A percentile compares a stretch with the other conserved stretches of the same genome.
phyloP scores from a whole-genome alignment of 2,113 vertebrate genomes.

The Urocynchramus pylzowi region DNA sequence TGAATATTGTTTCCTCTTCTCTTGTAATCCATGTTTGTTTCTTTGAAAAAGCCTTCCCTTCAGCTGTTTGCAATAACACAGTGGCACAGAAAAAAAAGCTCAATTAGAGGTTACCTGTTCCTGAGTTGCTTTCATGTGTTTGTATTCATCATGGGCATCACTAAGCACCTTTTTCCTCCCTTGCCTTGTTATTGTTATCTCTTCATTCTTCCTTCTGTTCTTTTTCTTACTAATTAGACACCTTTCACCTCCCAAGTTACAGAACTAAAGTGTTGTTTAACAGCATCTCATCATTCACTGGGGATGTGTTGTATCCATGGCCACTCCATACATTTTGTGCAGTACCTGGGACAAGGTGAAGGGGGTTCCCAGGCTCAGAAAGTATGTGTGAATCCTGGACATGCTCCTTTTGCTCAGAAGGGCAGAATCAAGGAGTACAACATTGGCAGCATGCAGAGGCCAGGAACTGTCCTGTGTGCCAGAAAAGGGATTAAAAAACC shows the following conservation, averaged over 20 bases:
- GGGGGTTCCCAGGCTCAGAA: background rate
- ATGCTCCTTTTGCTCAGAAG: background rate
- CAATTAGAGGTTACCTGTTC: background rate
- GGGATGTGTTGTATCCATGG: background rate
- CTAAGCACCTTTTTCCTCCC: background rate
- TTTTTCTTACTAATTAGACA: background rate
- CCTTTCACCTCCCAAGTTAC: background rate
- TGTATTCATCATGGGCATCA: background rate
- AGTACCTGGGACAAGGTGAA: background rate
- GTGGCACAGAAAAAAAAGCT: background rate
- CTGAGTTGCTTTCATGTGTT: background rate
- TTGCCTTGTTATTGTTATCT: background rate
- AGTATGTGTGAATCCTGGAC: background rate
- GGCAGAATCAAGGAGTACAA: background rate
- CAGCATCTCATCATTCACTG: background rate
- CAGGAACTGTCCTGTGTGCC: background rate
- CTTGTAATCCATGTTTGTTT: background rate
- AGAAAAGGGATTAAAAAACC: background rate
- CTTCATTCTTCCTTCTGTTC: background rate
- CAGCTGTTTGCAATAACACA: background rate
- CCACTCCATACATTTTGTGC: background rate
- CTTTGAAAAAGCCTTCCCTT: background rate
- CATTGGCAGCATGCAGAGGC: background rate
- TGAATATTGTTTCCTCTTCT: background rate
- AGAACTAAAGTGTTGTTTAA: background rate